Base-by-base conservation (phyloP, 1,140 invertebrate species). In the Platorchestia sp. region DNA sequence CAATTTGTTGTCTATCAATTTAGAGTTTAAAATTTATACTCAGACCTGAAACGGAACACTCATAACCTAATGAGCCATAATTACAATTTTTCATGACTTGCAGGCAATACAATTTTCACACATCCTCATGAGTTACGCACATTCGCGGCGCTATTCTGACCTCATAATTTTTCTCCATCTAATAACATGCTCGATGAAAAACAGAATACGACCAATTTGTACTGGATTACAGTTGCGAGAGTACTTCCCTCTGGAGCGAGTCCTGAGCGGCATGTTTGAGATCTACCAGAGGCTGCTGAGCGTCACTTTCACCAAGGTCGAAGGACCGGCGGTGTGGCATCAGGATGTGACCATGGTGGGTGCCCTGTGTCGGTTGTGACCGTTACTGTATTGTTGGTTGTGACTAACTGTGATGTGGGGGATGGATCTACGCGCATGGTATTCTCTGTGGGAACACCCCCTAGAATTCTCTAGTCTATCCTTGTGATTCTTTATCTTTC, bases 251-350 rank as follows among this genome's bases (percentile, higher is more conserved):
- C 96, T 98, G 96, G 96, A 97, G 27, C 96, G 97, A 27, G 97
- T 98, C 10, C 97, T 97, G 1, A 97, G 97, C 89, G 97, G 97
- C 59, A 96, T 98, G 45, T 96, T 98, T 43, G 96, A 97, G 75
- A 98, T 98, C 45, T 98, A 98, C 96, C 97, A 98, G 97, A 96
- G 97, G 42, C 96, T 98, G 43, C 96, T 98, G 44, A 96, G 97
- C n/a, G 96, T 98, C 22, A 97, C 97, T 95, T 98, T 98, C 96
- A 97, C 97, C 53, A 95, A 97, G 96, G 96, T 97, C 43, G 95
- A 97, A 45, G 97, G 97, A 96, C 97, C 97, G 16, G 97, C 97
- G 95, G 97, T 97, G 1, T 98, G 97, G 97, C 97, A 97, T 97
- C 97, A 97, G 95, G 97, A 98, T 97, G 97, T 98, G 41, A 97